Percentiles rank a stretch among this genome's conserved stretches.
phyloP scores from a whole-genome alignment of 2,888 invertebrate species.

The Endotricha flammealis region DNA sequence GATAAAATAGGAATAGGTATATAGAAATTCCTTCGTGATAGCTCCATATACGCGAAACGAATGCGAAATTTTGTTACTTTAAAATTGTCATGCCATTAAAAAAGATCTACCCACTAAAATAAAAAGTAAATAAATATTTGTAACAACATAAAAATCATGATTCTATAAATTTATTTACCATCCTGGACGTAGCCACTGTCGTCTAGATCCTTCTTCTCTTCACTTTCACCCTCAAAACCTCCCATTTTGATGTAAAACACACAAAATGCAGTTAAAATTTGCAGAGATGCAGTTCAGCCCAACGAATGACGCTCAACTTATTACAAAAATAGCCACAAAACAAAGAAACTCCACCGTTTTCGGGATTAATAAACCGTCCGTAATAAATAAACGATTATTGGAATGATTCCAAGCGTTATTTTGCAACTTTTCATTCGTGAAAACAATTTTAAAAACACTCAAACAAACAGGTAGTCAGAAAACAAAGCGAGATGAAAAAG shows the following conservation, averaged over 20 bases:
- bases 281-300: too few relatives aligned
- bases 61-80: too few relatives aligned
- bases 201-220: constrained; percentile 37
- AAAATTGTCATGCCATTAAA: too few relatives aligned
- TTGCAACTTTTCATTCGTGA: constrained; percentile 11
- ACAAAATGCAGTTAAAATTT: constrained; percentile 19
- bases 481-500: constrained; percentile 1
- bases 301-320: constrained; percentile 13
- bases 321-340: constrained; percentile 30
- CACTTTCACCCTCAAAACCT: constrained; percentile 33
- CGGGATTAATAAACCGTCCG: constrained; percentile 30
- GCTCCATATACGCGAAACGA: too few relatives aligned
- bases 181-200: constrained; percentile 52
- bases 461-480: constrained; percentile 8
- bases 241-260: constrained; percentile 38
- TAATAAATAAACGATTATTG: constrained; percentile 43
- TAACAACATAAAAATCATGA: neutral
- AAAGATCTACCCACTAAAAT: neutral
- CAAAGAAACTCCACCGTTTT: constrained; percentile 37
- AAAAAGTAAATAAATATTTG: neutral
- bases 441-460: constrained; percentile 10
- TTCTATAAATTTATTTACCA: constrained; percentile 34
- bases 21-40: too few relatives aligned
- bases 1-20: too few relatives aligned
- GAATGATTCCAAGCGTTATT: constrained; percentile 42